These are phyloP conservation scores for Pseudococcus viburni DNA, from an alignment of 2,888 invertebrate genomes.

Conservation along the genomic window DNA sequence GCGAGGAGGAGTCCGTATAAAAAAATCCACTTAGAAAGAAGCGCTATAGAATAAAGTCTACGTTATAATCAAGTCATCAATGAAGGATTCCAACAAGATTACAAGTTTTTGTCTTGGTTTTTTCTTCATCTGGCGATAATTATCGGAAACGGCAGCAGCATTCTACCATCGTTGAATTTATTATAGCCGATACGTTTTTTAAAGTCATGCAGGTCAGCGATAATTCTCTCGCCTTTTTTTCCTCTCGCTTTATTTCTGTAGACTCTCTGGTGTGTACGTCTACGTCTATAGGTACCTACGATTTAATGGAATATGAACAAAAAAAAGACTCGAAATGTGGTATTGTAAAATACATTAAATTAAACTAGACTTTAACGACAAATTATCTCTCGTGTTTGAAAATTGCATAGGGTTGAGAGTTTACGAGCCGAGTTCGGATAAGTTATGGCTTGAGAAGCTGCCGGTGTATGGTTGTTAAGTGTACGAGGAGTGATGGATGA, in stretches of 20 bases:
- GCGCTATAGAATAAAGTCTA: conserved; percentile 26
- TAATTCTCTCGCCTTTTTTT: conserved; percentile 56
- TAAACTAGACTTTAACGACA: conserved; percentile 49
- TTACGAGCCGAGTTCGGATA: not conserved
- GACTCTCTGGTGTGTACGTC: not conserved
- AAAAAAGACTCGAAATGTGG: conserved; percentile 19
- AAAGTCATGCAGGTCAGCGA: conserved; percentile 53
- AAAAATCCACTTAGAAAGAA: conserved; percentile 54
- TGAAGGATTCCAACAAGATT: conserved; percentile 61
- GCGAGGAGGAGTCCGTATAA: conserved; percentile 12
- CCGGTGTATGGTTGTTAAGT: not conserved
- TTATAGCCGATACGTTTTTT: conserved; percentile 40
- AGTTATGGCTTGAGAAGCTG: not conserved
- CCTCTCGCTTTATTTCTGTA: not conserved
- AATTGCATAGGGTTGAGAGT: conserved; percentile 2
- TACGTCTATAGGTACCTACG: not conserved
- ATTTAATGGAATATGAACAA: conserved; percentile 10
- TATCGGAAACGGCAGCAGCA: conserved; percentile 61
- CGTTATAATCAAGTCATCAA: conserved; percentile 64
- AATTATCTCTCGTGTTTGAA: conserved; percentile 40
- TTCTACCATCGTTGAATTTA: conserved; percentile 46
- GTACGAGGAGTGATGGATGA: conserved; percentile 6
- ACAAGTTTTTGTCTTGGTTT: conserved; percentile 60
- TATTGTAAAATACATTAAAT: conserved; percentile 35
- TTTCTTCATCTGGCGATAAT: conserved; percentile 59